Conservation (phyloP, 2,113 vertebrate genomes). For the Tragelaphus strepsiceros region DNA sequence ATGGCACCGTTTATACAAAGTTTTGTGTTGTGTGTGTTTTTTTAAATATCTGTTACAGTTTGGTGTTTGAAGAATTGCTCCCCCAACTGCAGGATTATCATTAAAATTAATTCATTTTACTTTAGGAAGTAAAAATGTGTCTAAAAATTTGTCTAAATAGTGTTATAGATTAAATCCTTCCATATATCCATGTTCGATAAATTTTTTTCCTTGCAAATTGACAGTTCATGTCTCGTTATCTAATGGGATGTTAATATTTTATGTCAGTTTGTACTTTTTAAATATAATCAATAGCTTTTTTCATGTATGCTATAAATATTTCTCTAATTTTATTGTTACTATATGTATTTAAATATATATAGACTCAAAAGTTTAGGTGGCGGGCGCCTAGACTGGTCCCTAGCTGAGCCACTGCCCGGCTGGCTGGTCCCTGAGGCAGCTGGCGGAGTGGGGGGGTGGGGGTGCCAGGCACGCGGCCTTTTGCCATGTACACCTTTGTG, state of each 20-base stretch:
- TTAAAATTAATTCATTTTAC: background rate
- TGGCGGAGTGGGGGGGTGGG: background rate
- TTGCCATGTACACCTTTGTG: constrained; percentile 91
- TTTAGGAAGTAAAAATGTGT: background rate
- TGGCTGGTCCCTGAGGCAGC: background rate
- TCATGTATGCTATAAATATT: background rate
- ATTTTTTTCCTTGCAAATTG: background rate
- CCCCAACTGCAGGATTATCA: background rate
- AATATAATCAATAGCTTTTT: background rate
- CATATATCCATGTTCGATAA: background rate
- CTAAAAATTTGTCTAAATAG: background rate
- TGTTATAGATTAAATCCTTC: background rate
- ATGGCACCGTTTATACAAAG: background rate
- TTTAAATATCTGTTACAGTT: background rate
- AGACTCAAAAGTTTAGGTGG: background rate
- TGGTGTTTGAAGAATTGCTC: background rate
- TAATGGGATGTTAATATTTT: background rate
- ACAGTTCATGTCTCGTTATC: background rate
- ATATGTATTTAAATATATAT: background rate
- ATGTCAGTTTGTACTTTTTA: background rate
- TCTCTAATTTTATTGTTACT: background rate
- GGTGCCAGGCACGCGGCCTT: constrained; percentile 32
- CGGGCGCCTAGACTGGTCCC: background rate
- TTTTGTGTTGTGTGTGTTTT: background rate
- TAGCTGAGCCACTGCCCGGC: background rate